phyloP scores from a whole-genome alignment of 2,797 vertebrate species.

The Brotula barbata region DNA sequence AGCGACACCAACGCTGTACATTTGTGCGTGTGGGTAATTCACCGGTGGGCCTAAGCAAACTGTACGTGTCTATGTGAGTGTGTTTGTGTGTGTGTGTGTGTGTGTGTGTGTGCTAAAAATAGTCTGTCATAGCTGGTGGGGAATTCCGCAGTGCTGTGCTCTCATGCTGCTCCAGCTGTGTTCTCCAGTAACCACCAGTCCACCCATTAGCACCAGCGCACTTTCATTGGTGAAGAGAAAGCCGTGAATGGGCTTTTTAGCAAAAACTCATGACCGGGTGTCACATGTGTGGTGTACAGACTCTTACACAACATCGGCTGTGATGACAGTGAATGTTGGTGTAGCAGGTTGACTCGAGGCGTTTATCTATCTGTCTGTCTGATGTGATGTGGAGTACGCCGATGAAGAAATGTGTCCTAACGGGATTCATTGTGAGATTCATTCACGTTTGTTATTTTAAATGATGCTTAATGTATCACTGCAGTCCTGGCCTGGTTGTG shows the following conservation, averaged over 20 bases:
- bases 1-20: too few species aligned
- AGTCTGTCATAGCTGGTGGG: slow-evolving; percentile 70
- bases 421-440: slow-evolving; percentile 19
- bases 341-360: slow-evolving; percentile 37
- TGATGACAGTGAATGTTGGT: slow-evolving; percentile 45
- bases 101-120: slow-evolving; percentile 66
- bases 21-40: slow-evolving; percentile 10
- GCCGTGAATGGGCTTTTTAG: slow-evolving; percentile 10
- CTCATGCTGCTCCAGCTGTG: slow-evolving; percentile 68
- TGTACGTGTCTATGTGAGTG: slow-evolving; percentile 5
- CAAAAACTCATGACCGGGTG: slow-evolving; percentile 41
- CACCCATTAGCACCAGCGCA: slow-evolving; percentile 52
- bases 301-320: slow-evolving; percentile 46
- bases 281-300: slow-evolving; percentile 50
- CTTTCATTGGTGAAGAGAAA: slow-evolving; percentile 37
- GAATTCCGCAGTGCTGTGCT: slow-evolving; percentile 76
- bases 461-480: slow-evolving; percentile 29
- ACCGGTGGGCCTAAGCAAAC: too few species aligned
- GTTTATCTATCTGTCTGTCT: too few species aligned
- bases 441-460: slow-evolving; percentile 6
- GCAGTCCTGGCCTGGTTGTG: slow-evolving; percentile 19
- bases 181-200: slow-evolving; percentile 56
- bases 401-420: background rate
- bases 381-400: too few species aligned
- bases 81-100: slow-evolving; percentile 10